phyloP scores from a whole-genome alignment of 2,888 invertebrate species.

The Cephonodes hylas region DNA sequence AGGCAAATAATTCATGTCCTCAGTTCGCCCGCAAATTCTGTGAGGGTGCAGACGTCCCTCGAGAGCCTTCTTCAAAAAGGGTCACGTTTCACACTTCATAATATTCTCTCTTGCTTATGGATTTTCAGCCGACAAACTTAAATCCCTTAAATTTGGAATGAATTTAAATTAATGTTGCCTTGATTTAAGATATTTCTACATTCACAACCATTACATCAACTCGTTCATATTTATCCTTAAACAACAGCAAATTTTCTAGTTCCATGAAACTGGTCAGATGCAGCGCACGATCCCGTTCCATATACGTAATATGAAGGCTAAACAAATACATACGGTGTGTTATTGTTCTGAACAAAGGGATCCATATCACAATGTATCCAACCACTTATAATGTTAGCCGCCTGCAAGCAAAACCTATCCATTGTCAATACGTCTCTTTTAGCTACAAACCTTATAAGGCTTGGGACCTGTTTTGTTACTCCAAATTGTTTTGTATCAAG shows the following conservation, averaged over 20 bases:
- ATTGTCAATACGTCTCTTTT: slow-evolving; percentile 8
- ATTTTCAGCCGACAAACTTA: too few relatives aligned
- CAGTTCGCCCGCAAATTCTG: too few relatives aligned
- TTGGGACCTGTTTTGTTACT: background rate
- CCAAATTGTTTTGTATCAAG: background rate
- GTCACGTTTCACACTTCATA: too few relatives aligned
- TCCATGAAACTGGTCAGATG: slow-evolving; percentile 16
- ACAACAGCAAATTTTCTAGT: slow-evolving; percentile 1
- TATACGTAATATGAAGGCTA: slow-evolving; percentile 23
- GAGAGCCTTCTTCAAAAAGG: too few relatives aligned
- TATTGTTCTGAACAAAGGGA: slow-evolving; percentile 35
- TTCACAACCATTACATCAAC: too few relatives aligned
- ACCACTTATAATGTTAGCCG: slow-evolving; percentile 5
- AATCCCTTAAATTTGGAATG: too few relatives aligned
- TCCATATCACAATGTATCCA: slow-evolving; percentile 21
- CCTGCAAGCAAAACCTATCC: background rate
- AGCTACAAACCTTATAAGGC: background rate
- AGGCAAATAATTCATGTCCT: too few relatives aligned
- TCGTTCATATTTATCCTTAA: background rate
- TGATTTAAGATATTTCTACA: too few relatives aligned
- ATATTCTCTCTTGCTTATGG: too few relatives aligned
- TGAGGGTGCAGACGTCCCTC: too few relatives aligned
- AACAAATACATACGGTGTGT: slow-evolving; percentile 21
- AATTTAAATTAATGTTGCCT: too few relatives aligned
- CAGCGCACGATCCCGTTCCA: slow-evolving; percentile 16